Evolutionary conservation across 2,797 vertebrate species (phyloP).

Genomic region (Macropus fuliginosus): DNA sequence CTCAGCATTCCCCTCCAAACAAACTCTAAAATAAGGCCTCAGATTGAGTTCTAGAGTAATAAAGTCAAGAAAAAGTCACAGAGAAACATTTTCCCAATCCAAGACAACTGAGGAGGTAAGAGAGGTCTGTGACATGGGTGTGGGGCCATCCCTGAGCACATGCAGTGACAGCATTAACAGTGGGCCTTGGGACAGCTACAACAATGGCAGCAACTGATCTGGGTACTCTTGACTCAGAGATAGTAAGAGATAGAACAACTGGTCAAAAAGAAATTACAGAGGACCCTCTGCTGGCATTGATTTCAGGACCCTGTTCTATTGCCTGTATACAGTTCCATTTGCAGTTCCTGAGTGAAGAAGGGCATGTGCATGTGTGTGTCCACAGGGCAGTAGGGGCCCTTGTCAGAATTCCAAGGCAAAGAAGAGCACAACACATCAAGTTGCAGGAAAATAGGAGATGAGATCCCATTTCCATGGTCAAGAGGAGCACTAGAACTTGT

Average conservation of each 20-base stretch:
- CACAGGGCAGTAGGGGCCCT: not conserved
- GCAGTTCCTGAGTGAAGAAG: not conserved
- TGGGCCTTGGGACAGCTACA: not conserved
- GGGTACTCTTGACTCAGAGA: not conserved
- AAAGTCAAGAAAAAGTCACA: not conserved
- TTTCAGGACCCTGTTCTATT: not conserved
- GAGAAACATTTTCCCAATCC: not conserved
- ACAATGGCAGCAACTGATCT: not conserved
- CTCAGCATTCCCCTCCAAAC: not conserved
- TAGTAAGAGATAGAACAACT: not conserved
- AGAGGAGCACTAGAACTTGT: not conserved
- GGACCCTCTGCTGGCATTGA: not conserved
- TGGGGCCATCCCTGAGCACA: not conserved
- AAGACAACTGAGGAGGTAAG: not conserved
- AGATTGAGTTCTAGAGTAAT: not conserved
- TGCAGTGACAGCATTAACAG: not conserved
- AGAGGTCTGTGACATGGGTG: not conserved
- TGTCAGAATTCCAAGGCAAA: not conserved
- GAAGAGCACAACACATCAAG: not conserved
- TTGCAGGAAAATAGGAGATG: not conserved
- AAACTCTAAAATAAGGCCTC: not conserved
- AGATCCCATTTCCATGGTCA: not conserved
- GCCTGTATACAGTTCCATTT: fast-evolving
- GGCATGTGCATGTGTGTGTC: fast-evolving
- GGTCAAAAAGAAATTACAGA: not conserved